Conservation (phyloP, 2,888 invertebrate genomes). For the Oxycera nigricornis region DNA sequence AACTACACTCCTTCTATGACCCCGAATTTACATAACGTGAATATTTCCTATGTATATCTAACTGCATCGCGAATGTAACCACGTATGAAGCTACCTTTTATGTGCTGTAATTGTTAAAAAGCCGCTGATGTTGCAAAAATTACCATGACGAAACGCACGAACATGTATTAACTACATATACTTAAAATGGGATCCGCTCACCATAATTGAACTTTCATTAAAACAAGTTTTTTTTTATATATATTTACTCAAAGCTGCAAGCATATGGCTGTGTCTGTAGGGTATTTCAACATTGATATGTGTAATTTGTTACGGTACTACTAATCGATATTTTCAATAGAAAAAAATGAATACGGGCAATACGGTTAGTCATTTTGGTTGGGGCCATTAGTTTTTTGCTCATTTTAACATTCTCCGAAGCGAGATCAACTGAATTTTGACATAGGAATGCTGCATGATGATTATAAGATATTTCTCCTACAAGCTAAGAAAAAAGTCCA, state of each 20-base stretch:
- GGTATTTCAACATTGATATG: background rate
- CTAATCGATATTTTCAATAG: background rate
- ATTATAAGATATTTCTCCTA: background rate
- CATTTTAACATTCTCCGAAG: background rate
- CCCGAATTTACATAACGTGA: too few relatives aligned
- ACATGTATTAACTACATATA: background rate
- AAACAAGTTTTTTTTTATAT: background rate
- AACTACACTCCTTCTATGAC: too few relatives aligned
- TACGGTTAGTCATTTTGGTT: background rate
- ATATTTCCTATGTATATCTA: too few relatives aligned
- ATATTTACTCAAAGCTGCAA: background rate
- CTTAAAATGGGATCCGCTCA: background rate
- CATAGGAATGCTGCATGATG: background rate
- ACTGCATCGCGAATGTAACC: too few relatives aligned
- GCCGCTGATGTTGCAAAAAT: too few relatives aligned
- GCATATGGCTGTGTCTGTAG: background rate
- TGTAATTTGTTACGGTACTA: conserved; percentile 2
- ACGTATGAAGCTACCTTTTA: too few relatives aligned
- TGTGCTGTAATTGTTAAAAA: too few relatives aligned
- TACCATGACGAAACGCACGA: background rate
- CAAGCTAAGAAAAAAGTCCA: background rate
- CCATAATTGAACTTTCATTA: background rate
- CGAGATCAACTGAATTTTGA: background rate
- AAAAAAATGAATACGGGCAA: background rate
- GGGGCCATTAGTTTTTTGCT: background rate